These are phyloP conservation scores for Limonius californicus DNA, from an alignment of 1,140 invertebrate genomes.

Conservation along the genomic window DNA sequence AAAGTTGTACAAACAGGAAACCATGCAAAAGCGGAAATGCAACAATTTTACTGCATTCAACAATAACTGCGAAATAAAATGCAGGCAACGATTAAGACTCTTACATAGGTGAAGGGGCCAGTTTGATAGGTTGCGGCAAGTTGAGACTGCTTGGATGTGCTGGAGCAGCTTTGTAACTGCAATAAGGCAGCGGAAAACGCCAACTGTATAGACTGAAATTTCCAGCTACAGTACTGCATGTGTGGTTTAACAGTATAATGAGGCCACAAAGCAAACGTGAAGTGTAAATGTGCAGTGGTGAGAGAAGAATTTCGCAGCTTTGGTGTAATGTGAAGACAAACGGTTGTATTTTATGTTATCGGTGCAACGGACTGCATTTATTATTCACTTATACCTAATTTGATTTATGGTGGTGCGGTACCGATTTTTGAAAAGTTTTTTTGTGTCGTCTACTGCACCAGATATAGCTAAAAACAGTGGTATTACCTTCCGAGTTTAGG, in stretches of 20 bases:
- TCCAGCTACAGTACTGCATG: conserved; percentile 33
- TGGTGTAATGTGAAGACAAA: too few relatives aligned
- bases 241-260: neutral
- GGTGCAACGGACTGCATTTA: too few relatives aligned
- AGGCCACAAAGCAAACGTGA: neutral
- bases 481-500: conserved; percentile 75
- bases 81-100: conserved; percentile 35
- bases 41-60: too few relatives aligned
- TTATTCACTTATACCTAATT: too few relatives aligned
- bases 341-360: too few relatives aligned
- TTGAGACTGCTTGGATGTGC: conserved; percentile 71
- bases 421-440: too few relatives aligned
- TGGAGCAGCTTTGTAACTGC: conserved; percentile 75
- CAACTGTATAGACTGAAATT: conserved; percentile 86
- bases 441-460: too few relatives aligned
- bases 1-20: too few relatives aligned
- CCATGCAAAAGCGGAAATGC: too few relatives aligned
- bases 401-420: too few relatives aligned
- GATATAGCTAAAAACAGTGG: too few relatives aligned
- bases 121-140: conserved; percentile 68
- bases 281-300: conserved; percentile 11
- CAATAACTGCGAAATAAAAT: too few relatives aligned
- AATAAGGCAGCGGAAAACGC: conserved; percentile 90
- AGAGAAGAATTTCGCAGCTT: neutral
- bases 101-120: conserved; percentile 64